Base-by-base conservation (phyloP, 2,888 invertebrate species). In the Meteorus colon region DNA sequence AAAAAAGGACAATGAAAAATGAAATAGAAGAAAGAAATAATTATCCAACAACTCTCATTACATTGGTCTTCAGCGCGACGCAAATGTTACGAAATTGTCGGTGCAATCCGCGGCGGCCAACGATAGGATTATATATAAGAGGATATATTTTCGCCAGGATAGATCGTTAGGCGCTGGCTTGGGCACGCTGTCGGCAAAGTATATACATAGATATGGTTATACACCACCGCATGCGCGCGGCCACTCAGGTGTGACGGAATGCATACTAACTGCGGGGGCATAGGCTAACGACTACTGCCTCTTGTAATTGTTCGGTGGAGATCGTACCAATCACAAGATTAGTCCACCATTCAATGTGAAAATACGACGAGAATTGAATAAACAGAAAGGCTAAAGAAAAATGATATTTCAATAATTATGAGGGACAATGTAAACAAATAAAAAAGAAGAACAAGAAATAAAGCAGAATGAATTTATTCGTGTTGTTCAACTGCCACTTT, bases 281-380 rank as follows among this genome's bases (percentile, higher is more conserved):
- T 85, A 87, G 87, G 87, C 85, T 88, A 87, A 88, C 88, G 86
- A 88, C 87, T 88, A 87, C 87, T 83, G 86, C 84, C 85, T 84
- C 85, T 86, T 86, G 87, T 86, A 87, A 88, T 88, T 88, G 88
- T 86, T 86, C 84, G 27, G 76, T 79, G 65, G 80, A 78, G 82
- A 82, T 83, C 82, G 81, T 83, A 82, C 82, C 82, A 81, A 84
- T 84, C 83, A 81, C 83, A 81, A 81, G 37, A 67, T 45, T 24
- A 45, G 14, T 45, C 27, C 24, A 67, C 27, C 3, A 8, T 67
- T n/a, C 24, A 67, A 67, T 41, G 45, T 31, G 27, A 62, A 55
- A 55, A 55, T 55, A 55, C 19, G 19, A 55, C 19, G 19, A 6
- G 19, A 29, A 62, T 62, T 12, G 27, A 29, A 16, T n/a, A 29